phyloP scores from a whole-genome alignment of 2,888 invertebrate genomes.

The Drosophila quinaria region DNA sequence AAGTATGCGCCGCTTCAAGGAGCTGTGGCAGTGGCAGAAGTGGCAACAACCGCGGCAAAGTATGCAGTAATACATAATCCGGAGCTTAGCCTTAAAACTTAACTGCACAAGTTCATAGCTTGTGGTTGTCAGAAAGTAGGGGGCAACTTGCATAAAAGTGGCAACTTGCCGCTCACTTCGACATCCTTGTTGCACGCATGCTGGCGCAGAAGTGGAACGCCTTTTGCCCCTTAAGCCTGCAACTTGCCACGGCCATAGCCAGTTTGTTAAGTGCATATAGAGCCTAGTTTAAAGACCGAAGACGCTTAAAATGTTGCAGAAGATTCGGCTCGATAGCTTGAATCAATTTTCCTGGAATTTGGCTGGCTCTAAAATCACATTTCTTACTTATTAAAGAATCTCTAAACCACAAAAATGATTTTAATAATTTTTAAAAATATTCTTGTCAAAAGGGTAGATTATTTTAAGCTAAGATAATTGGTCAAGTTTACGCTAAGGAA shows the following conservation, averaged over 20 bases:
- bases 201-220: slow-evolving; percentile 36
- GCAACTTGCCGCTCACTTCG: slow-evolving; percentile 46
- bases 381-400: background rate
- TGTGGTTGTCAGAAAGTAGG: slow-evolving; percentile 37
- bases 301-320: background rate
- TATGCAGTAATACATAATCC: slow-evolving; percentile 76
- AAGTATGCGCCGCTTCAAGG: slow-evolving; percentile 29
- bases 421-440: background rate
- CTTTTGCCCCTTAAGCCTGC: slow-evolving; percentile 64
- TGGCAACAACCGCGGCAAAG: slow-evolving; percentile 68
- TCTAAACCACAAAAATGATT: background rate
- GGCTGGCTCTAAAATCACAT: background rate
- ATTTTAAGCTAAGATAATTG: background rate
- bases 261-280: slow-evolving; percentile 11
- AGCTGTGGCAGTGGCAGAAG: slow-evolving; percentile 8
- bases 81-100: slow-evolving; percentile 79
- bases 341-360: background rate
- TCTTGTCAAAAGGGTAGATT: too few relatives aligned
- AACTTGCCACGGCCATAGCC: slow-evolving; percentile 27
- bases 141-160: slow-evolving; percentile 48
- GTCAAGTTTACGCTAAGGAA: background rate
- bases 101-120: slow-evolving; percentile 78
- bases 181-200: slow-evolving; percentile 58
- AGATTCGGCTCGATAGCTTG: background rate
- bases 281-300: background rate